Base-by-base conservation (phyloP, 2,113 vertebrate genomes). In the Cardinalis cardinalis region DNA sequence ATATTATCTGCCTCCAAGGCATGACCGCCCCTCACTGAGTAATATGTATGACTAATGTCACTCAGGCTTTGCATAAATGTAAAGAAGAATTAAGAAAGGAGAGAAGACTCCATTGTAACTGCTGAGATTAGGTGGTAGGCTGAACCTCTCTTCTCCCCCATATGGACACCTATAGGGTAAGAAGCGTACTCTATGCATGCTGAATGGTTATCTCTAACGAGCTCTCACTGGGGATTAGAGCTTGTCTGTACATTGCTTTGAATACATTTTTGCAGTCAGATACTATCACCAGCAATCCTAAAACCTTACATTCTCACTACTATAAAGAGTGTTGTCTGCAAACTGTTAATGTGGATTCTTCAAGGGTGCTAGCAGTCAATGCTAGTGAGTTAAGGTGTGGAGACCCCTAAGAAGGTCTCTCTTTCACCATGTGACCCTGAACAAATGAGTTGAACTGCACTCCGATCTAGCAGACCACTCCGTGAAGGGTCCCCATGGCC, bases 401-500 rank as follows among this genome's bases (percentile, higher is more conserved):
- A 55, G 20, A 34, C 34, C 7, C 48, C 55, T 49, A 13, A 60
- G 19, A 7, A 21, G 19, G 24, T 31, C 8, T 63, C 25, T 63
- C 48, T 86, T 69, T 63, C 26, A 19, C 20, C 17, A 11, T 63
- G 48, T 70, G 56, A 63, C 29, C 11, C 7, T 34, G 49, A 78
- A 55, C 14, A 63, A 48, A 48, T 21, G 16, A 48, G 29, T 3
- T 70, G 64, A 63, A 55, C 25, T 34, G 18, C 13, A 25, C 10
- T 61, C 23, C 3, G 5, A 34, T 53, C 56, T 18, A 55, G 56
- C 17, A 41, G 25, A 55, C 2, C 16, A 52, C 24, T 31, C 29
- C 0, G 0, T 70, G 48, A 71, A 48, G 10, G 28, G 29, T 46
- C 13, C 19, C 20, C 34, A 41, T 10, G 46, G 48, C 13, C 0